Evolutionary conservation across 2,113 vertebrate species (phyloP).

Genomic region (Drymodes brunneopygia): DNA sequence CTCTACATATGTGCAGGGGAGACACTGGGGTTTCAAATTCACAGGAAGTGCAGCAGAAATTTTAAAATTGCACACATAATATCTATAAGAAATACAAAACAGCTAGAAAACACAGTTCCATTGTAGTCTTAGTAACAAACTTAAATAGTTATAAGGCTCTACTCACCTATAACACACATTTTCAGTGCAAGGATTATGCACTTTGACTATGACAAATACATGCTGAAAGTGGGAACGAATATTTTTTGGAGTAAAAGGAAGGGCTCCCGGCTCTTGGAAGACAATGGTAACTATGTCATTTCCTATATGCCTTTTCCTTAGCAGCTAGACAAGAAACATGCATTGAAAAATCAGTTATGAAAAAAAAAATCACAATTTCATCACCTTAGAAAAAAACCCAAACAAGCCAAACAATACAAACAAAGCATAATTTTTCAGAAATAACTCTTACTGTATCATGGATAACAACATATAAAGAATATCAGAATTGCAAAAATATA

Average conservation of each 20-base stretch:
- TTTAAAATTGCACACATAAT: background rate
- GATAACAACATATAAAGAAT: background rate
- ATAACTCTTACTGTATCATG: background rate
- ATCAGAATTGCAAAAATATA: background rate
- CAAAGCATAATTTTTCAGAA: background rate
- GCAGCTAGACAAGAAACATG: conserved; percentile 75
- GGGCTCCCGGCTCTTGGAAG: conserved; percentile 96
- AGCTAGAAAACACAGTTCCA: background rate
- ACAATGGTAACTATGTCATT: conserved; percentile 98
- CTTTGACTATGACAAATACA: conserved; percentile 96
- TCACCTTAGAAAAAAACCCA: background rate
- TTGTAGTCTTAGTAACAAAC: background rate
- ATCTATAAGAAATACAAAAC: background rate
- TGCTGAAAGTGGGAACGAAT: conserved; percentile 98
- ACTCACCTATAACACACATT: conserved; percentile 96
- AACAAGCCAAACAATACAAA: background rate
- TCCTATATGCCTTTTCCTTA: conserved; percentile 97
- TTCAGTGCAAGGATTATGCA: conserved; percentile 95
- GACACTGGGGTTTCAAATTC: background rate
- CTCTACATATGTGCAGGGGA: background rate
- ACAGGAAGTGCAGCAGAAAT: background rate
- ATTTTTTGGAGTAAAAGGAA: conserved; percentile 94
- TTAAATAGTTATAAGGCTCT: background rate
- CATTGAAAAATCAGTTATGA: conserved; percentile 28
- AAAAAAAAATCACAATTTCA: background rate